phyloP scores from a whole-genome alignment of 2,888 invertebrate species.

The Drosophila diplacantha region DNA sequence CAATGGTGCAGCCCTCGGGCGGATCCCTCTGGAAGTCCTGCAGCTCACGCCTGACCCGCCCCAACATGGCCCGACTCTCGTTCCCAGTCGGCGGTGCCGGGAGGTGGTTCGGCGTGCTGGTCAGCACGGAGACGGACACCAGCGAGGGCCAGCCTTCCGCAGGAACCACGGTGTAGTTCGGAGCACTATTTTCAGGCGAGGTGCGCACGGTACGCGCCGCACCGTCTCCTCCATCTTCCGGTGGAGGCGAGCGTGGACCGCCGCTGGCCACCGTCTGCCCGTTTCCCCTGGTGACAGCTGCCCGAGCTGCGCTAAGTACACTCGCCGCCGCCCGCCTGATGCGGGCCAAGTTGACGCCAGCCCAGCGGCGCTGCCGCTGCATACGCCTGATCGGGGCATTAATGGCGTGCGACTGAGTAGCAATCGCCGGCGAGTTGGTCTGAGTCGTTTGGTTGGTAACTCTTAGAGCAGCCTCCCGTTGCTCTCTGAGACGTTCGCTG shows the following conservation, averaged over 20 bases:
- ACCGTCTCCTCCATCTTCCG: no score
- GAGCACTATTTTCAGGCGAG: no score
- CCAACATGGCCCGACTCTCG: no score
- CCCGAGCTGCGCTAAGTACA: neutral
- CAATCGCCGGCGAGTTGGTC: neutral
- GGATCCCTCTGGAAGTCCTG: neutral
- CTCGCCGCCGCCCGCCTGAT: neutral
- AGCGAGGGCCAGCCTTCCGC: neutral
- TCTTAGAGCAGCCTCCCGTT: neutral
- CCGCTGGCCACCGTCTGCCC: no score
- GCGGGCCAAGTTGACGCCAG: no score
- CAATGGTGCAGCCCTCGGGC: slow-evolving; percentile 3
- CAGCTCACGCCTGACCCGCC: neutral
- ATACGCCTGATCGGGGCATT: neutral
- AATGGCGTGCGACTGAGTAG: neutral
- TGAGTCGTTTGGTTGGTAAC: neutral
- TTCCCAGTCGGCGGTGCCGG: neutral
- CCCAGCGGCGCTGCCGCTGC: neutral
- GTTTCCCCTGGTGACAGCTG: neutral
- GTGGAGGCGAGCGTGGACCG: no score
- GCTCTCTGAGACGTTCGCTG: neutral
- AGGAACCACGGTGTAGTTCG: no score
- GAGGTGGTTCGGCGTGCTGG: neutral
- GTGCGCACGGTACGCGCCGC: no score
- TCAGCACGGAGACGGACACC: neutral